Evolutionary conservation across 92 coral and sea anemone genomes (phyloP).

Genomic region (Diadumene lineata): DNA sequence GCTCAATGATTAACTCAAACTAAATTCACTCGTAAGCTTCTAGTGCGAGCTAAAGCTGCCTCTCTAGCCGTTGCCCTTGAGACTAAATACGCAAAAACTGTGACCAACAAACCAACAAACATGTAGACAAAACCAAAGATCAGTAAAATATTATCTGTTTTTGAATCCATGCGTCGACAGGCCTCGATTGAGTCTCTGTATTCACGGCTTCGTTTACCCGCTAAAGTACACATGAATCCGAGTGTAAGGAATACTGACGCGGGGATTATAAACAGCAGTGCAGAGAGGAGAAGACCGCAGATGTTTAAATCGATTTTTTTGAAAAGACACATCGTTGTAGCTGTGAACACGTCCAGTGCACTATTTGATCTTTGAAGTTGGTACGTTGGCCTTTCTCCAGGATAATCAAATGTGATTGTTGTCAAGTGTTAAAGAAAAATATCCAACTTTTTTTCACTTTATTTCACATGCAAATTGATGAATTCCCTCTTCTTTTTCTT

Average conservation of each 20-base stretch:
- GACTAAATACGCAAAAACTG: conserved; percentile 49
- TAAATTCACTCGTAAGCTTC: conserved; percentile 35
- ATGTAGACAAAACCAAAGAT: conserved; percentile 53
- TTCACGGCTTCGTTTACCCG: conserved; percentile 11
- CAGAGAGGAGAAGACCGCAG: conserved; percentile 35
- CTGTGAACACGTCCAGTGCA: background rate
- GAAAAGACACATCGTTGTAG: conserved; percentile 24
- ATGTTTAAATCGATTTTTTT: conserved; percentile 43
- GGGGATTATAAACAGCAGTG: conserved; percentile 34
- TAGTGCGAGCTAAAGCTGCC: conserved; percentile 22
- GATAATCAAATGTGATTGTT: background rate
- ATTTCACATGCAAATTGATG: too few species aligned
- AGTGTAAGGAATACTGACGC: conserved; percentile 38
- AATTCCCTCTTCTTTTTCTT: too few species aligned
- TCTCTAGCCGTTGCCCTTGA: conserved; percentile 41
- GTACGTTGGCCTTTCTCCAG: background rate
- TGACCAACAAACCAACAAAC: conserved; percentile 48
- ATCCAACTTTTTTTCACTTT: too few species aligned
- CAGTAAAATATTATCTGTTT: conserved; percentile 41
- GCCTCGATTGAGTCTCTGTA: conserved; percentile 16
- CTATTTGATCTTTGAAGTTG: background rate
- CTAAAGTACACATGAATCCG: conserved; percentile 34
- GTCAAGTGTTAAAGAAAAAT: background rate
- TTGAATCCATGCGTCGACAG: conserved; percentile 30
- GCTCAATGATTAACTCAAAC: conserved; percentile 13